Percentiles rank a stretch among this genome's conserved stretches.
These are phyloP conservation scores for Brenthis daphne DNA, from an alignment of 2,888 invertebrate genomes.

Conservation along the genomic window DNA sequence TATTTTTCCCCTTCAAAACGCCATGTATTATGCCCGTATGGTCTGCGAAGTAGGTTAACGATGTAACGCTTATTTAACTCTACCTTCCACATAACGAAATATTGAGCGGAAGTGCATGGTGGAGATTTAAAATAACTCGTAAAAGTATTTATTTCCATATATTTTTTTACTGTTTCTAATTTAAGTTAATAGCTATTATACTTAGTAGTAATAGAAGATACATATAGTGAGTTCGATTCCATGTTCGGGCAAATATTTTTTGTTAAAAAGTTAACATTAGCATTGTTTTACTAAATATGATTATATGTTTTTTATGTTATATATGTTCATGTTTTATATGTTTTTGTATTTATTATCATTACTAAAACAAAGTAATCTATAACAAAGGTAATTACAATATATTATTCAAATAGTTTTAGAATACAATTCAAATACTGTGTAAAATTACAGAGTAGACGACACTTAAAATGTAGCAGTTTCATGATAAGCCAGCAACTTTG, in stretches of 20 bases:
- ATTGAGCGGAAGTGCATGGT: constrained; percentile 7
- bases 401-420: constrained; percentile 2
- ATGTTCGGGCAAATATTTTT: too few species aligned
- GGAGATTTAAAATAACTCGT: background rate
- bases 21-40: background rate
- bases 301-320: too few species aligned
- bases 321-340: too few species aligned
- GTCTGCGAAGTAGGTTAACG: constrained; percentile 11
- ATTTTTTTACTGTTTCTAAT: too few species aligned
- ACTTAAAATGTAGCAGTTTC: constrained; percentile 11
- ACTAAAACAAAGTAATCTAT: background rate
- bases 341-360: background rate
- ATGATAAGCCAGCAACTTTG: constrained; percentile 35
- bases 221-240: too few species aligned
- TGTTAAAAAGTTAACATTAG: too few species aligned
- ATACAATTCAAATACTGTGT: background rate
- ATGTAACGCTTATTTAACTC: constrained; percentile 15
- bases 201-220: too few species aligned
- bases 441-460: constrained; percentile 12
- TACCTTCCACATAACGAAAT: constrained; percentile 3
- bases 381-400: background rate
- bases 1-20: constrained; percentile 7
- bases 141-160: background rate
- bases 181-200: too few species aligned
- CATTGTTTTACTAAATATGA: too few species aligned